Conservation (phyloP, 2,797 vertebrate species). For the Neoniphon sammara region DNA sequence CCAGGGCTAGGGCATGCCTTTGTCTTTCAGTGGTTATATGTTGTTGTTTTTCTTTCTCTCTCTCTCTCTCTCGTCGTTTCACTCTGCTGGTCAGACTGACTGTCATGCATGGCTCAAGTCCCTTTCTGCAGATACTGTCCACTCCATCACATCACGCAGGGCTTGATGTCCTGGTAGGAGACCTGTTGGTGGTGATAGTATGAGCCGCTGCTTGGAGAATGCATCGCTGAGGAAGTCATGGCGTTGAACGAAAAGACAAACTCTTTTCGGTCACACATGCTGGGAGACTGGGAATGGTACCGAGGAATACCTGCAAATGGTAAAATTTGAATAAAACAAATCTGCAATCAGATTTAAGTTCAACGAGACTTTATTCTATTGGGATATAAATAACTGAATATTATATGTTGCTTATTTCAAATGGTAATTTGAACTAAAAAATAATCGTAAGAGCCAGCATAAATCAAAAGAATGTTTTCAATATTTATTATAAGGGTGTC, state of each 20-base stretch:
- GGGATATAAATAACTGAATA: no score
- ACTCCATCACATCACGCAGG: slow-evolving; percentile 94
- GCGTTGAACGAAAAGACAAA: slow-evolving; percentile 99
- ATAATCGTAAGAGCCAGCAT: no score
- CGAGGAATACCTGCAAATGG: slow-evolving; percentile 89
- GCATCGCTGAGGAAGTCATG: slow-evolving; percentile 98
- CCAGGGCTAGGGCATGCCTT: slow-evolving; percentile 35
- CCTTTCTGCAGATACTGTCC: slow-evolving; percentile 45
- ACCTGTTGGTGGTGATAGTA: slow-evolving; percentile 99
- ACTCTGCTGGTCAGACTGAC: slow-evolving; percentile 23
- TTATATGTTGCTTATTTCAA: no score
- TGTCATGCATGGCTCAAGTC: slow-evolving; percentile 59
- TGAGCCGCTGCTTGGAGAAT: slow-evolving; percentile 90
- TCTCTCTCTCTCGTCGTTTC: slow-evolving; percentile 28
- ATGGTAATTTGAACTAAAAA: no score
- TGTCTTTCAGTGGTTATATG: slow-evolving; percentile 69
- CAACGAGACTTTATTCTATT: neutral
- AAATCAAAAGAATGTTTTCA: no score
- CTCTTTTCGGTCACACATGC: slow-evolving; percentile 98
- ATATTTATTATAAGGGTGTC: no score
- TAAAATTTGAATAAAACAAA: neutral
- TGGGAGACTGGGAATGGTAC: slow-evolving; percentile 98
- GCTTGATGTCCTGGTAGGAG: slow-evolving; percentile 99
- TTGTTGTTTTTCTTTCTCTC: slow-evolving; percentile 16
- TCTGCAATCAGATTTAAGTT: no score